Base-by-base conservation (phyloP, 2,888 invertebrate genomes). In the Balanococcus diminutus region DNA sequence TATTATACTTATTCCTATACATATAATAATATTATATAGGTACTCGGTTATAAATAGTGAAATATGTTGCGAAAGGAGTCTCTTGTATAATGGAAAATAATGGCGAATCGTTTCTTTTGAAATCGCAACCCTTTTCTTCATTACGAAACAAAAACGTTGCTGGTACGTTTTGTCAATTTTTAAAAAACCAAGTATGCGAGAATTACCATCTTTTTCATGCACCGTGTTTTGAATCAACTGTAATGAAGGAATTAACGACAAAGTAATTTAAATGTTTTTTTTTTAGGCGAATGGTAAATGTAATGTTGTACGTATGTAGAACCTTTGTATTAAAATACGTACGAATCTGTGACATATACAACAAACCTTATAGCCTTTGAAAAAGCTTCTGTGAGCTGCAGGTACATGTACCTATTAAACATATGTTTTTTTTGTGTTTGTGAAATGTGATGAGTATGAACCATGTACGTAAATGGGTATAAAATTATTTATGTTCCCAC, bases 81-180 rank as follows among this genome's bases (percentile, higher is more conserved):
- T 51, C 51, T 51, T 51, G 5, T n/a, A n/a, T 8, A 6, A 56
- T 28, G 28, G 25, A 67, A 67, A 67, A 67, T 67, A 28, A 67
- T 67, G 31, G 67, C 28, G 28, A 67, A 67, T 67, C 28, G 28
- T 31, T 28, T 67, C 28, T 28, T 67, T 67, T 67, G 25, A 67
- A 67, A 67, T 67, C 11, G 67, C 2, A 31, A 67, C 67, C 67
- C 67, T 67, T 67, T 67, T 67, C 67, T 67, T 67, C 6, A 67
- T 28, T 67, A 67, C 14, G 19, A 11, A 67, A 67, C 31, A 28
- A 67, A 56, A 22, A 22, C 5, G 56, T 11, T 0, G 67, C 22
- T 0, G 67, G 16, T 16, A 9, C 28, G 28, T 67, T 67, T 67
- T 28, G 67, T 67, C 28, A 31, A 67, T 16, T 67, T 67, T 28